Evolutionary conservation across 2,797 vertebrate species (phyloP).

Genomic region (Vespertilio murinus): DNA sequence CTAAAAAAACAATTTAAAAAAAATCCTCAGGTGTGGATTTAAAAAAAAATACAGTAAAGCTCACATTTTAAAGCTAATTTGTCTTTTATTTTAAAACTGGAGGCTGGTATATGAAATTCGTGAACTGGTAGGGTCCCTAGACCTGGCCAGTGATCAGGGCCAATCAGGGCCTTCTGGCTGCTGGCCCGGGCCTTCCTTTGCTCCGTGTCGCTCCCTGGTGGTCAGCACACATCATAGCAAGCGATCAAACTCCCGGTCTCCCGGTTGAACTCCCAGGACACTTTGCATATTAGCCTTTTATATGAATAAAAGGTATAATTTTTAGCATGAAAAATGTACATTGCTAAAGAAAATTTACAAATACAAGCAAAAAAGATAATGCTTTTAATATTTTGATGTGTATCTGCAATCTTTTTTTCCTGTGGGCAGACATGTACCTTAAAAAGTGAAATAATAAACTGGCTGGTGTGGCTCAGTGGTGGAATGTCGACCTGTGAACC

Average conservation of each 20-base stretch:
- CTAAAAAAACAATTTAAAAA: neutral
- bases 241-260: no score
- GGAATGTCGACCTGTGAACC: no score
- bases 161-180: no score
- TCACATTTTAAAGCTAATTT: constrained; percentile 6
- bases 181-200: no score
- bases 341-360: constrained; percentile 8
- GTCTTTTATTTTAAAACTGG: constrained; percentile 17
- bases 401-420: neutral
- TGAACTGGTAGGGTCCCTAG: no score
- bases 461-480: no score
- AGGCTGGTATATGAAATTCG: no score
- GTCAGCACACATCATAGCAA: no score
- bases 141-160: no score
- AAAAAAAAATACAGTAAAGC: neutral
- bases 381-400: neutral
- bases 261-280: no score
- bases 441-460: neutral
- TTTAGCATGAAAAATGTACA: neutral
- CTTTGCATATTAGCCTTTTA: no score
- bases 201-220: no score
- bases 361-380: neutral
- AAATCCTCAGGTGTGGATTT: neutral
- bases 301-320: neutral
- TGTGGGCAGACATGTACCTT: neutral